Conservation (phyloP, 2,113 vertebrate species). For the Tiliqua scincoides region DNA sequence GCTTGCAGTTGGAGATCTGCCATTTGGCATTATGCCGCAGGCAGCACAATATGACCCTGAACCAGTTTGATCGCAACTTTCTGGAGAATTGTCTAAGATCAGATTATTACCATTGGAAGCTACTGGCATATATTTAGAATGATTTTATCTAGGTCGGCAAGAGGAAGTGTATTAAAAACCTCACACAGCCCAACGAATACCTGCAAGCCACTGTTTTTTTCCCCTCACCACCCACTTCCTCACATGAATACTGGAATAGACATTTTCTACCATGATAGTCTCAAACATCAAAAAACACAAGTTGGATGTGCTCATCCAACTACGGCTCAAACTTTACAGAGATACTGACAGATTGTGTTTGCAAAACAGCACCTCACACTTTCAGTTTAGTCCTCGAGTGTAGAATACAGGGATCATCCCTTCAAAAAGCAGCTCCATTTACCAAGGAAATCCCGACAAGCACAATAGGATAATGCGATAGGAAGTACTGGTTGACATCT, state of each 20-base stretch:
- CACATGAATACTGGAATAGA: background rate
- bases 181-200: background rate
- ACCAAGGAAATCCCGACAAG: background rate
- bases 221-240: background rate
- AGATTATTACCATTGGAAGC: background rate
- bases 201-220: background rate
- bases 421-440: background rate
- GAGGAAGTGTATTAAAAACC: conserved; percentile 48
- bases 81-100: conserved; percentile 6
- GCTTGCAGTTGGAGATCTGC: background rate
- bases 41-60: background rate
- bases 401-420: background rate
- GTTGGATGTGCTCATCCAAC: too few relatives aligned
- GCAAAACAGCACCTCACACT: background rate
- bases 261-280: background rate
- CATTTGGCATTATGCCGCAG: background rate
- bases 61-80: background rate
- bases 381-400: background rate
- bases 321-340: background rate
- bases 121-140: background rate
- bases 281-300: background rate
- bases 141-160: conserved; percentile 46
- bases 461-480: background rate
- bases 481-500: background rate
- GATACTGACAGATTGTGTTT: background rate